A percentile compares a stretch with the other conserved stretches of the same genome.
phyloP scores from a whole-genome alignment of 2,113 vertebrate genomes.

The Crotalus tigris region DNA sequence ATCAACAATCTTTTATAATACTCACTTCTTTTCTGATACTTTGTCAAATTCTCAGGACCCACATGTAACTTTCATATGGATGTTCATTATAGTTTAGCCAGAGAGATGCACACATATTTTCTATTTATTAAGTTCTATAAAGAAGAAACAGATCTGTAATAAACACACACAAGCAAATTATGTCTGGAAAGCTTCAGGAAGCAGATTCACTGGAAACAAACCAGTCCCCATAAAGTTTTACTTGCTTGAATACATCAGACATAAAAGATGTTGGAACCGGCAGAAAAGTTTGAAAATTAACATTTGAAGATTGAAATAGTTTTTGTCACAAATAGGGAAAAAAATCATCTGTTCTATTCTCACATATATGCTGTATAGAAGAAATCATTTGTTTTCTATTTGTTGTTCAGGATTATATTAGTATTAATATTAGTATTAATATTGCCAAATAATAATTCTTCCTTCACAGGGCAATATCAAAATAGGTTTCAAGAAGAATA shows the following conservation, averaged over 20 bases:
- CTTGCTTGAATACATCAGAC: not conserved
- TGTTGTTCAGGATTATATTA: not conserved
- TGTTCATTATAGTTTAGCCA: constrained; percentile 16
- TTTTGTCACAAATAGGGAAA: not conserved
- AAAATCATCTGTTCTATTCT: not conserved
- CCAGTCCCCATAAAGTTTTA: not conserved
- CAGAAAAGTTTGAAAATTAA: not conserved
- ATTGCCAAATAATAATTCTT: not conserved
- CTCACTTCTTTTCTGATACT: not conserved
- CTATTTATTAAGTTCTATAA: constrained; percentile 14
- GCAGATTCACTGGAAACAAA: not conserved
- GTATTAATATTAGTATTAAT: no score
- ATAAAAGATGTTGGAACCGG: not conserved
- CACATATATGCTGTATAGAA: not conserved
- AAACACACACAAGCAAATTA: constrained; percentile 6
- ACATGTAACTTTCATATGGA: not conserved
- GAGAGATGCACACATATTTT: not conserved
- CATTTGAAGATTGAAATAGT: not conserved
- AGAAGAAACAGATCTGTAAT: constrained; percentile 5
- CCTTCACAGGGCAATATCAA: not conserved
- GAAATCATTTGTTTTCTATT: not conserved
- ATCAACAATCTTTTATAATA: not conserved
- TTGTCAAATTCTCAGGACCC: not conserved
- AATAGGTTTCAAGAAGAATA: not conserved
- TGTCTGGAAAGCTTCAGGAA: not conserved